Base-by-base conservation (phyloP, 2,888 invertebrate species). In the Cetonia aurata region DNA sequence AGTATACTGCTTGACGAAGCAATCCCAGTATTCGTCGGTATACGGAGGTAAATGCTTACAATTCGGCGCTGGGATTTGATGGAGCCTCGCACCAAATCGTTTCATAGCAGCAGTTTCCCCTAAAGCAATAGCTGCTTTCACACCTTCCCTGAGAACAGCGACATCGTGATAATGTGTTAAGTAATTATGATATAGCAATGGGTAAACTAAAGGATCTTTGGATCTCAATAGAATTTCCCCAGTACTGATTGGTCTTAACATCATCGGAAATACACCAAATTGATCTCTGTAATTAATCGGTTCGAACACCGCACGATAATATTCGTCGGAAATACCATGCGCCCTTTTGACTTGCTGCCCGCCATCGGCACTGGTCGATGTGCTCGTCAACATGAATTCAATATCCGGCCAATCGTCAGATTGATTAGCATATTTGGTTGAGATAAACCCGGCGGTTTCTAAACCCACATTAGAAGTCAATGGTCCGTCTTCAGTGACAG, bases 401-500 rank as follows among this genome's bases (percentile, higher is more conserved):
- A 96, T 94, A 80, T 96, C 96, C 0, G 96, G 96, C 94, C 95
- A 96, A 81, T 96, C 96, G 69, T 95, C 94, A 0, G 91, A 89
- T 67, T 90, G 87, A 80, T 96, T 96, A 0, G 94, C 94, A 80
- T 95, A 96, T 84, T 95, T 96, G 0, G 96, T 95, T 33, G 92
- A 91, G 66, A 96, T 92, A 81, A 96, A 96, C 0, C 93, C 95
- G 0, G 95, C 93, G 0, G 94, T 93, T 85, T 96, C 96, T 70
- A 96, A 86, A 0, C 95, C 96, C 25, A 96, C 89, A 77, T 93
- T 93, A 0, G 95, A 93, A 0, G 96, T 96, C 50, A 96, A 82
- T 0, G 96, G 95, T 0, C 96, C 96, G 75, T 94, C 91, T 80
- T 95, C 95, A n/a, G 91, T 89, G 41, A 96, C 86, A 25, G 95